Percentiles rank a stretch among this genome's conserved stretches.
phyloP scores from a whole-genome alignment of 2,113 vertebrate species.

The Thunnus thynnus region DNA sequence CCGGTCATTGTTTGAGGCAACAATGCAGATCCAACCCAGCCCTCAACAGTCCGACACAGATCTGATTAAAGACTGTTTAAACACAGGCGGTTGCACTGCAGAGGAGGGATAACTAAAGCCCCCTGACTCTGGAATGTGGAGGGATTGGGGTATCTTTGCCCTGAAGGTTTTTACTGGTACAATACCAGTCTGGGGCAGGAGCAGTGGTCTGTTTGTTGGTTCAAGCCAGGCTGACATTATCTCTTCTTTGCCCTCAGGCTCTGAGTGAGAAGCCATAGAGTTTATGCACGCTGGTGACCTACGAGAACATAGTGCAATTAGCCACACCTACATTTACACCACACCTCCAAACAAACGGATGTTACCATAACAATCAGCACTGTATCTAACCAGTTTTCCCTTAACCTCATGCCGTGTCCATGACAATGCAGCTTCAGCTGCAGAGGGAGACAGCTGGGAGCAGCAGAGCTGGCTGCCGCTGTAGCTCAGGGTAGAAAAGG shows the following conservation, averaged over 20 bases:
- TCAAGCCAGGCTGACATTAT: slow-evolving; percentile 61
- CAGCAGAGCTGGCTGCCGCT: slow-evolving; percentile 38
- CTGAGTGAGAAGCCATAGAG: slow-evolving; percentile 40
- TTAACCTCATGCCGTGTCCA: slow-evolving; percentile 64
- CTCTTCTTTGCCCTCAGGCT: slow-evolving; percentile 54
- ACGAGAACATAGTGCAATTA: slow-evolving; percentile 60
- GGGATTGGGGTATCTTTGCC: slow-evolving; percentile 55
- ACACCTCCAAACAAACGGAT: slow-evolving; percentile 68
- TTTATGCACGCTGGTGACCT: slow-evolving; percentile 57
- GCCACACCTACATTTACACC: slow-evolving; percentile 71
- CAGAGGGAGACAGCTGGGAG: slow-evolving; percentile 36
- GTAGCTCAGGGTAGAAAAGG: slow-evolving; percentile 39
- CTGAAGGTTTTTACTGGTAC: slow-evolving; percentile 45
- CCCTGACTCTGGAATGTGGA: slow-evolving; percentile 64
- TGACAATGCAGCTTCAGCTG: slow-evolving; percentile 70
- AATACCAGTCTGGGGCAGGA: slow-evolving; percentile 52
- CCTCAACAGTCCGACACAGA: slow-evolving; percentile 55
- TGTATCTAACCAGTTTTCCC: slow-evolving; percentile 45
- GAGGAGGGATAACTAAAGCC: slow-evolving; percentile 45
- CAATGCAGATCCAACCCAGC: slow-evolving; percentile 60
- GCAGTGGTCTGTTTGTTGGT: slow-evolving; percentile 48
- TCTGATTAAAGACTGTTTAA: slow-evolving; percentile 75
- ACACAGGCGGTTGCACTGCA: slow-evolving; percentile 52
- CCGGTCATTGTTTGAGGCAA: slow-evolving; percentile 70
- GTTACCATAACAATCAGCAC: slow-evolving; percentile 77